A percentile compares a stretch with the other conserved stretches of the same genome.
Conservation (phyloP, 1,140 invertebrate genomes). For the Drosophila rhopaloa region DNA sequence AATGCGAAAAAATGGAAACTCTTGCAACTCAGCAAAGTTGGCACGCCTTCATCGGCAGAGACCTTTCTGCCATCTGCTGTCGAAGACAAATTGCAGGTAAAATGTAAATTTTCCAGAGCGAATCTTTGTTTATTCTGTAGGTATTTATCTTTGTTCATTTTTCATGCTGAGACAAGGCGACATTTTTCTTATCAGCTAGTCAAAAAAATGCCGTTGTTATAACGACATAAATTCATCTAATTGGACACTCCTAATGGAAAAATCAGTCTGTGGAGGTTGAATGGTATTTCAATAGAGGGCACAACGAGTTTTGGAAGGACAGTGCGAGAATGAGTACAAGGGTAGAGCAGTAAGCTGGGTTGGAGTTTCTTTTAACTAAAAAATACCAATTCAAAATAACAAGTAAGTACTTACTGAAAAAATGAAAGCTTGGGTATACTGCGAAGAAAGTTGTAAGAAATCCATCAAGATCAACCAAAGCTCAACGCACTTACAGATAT, state of each 20-base stretch:
- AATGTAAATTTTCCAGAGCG: conserved; percentile 66
- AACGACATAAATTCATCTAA: conserved; percentile 19
- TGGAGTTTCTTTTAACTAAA: too few relatives aligned
- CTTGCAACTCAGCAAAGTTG: conserved; percentile 56
- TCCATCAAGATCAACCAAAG: too few relatives aligned
- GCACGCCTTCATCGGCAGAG: conserved; percentile 35
- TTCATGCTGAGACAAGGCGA: conserved; percentile 44
- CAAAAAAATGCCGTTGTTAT: conserved; percentile 21
- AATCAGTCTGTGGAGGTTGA: background rate
- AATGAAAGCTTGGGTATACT: too few relatives aligned
- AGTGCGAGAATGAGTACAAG: too few relatives aligned
- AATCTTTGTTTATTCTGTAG: conserved; percentile 36
- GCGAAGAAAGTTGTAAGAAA: too few relatives aligned
- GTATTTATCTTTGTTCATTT: conserved; percentile 53
- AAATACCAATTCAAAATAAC: too few relatives aligned
- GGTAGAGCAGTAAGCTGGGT: too few relatives aligned
- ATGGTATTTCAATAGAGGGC: background rate
- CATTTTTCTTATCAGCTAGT: conserved; percentile 43
- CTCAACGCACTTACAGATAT: background rate
- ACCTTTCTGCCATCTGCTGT: conserved; percentile 51
- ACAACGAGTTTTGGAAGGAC: background rate
- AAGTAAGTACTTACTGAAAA: too few relatives aligned
- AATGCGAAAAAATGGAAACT: conserved; percentile 41
- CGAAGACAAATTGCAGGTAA: conserved; percentile 71
- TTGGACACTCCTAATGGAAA: conserved; percentile 18